A percentile compares a stretch with the other conserved stretches of the same genome.
Evolutionary conservation across 2,888 invertebrate genomes (phyloP).

Genomic region (Dinocampus coccinellae): DNA sequence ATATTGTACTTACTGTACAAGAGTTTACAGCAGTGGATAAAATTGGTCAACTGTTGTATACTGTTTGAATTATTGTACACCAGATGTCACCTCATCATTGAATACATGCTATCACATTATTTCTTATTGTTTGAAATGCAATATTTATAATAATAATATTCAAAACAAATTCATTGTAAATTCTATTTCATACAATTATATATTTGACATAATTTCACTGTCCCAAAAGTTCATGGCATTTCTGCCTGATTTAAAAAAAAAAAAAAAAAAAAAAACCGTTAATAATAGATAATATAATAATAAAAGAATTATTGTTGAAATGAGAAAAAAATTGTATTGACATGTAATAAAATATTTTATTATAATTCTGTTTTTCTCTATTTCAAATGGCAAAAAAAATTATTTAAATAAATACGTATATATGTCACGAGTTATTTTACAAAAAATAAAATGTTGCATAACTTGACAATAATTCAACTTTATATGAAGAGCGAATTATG

Average conservation of each 20-base stretch:
- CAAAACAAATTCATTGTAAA: no score
- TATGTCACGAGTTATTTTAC: background rate
- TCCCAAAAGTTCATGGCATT: no score
- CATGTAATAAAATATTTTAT: no score
- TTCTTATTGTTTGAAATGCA: background rate
- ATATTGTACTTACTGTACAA: background rate
- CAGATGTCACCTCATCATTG: background rate
- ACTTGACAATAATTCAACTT: constrained; percentile 35
- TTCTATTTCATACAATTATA: no score
- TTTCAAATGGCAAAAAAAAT: background rate
- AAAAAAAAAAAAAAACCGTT: no score
- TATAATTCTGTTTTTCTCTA: no score
- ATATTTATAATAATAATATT: background rate
- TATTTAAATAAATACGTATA: background rate
- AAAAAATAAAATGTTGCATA: constrained; percentile 35
- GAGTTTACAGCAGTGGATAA: background rate
- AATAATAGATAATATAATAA: no score
- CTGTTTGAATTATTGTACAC: background rate
- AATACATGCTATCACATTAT: background rate
- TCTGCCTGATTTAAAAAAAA: no score
- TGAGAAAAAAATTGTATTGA: no score
- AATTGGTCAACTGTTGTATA: background rate
- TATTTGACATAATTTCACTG: no score
- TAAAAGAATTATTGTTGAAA: no score
- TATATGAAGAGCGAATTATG: constrained; percentile 56